Evolutionary conservation across 2,888 invertebrate species (phyloP).

Genomic region (Pecten maximus): DNA sequence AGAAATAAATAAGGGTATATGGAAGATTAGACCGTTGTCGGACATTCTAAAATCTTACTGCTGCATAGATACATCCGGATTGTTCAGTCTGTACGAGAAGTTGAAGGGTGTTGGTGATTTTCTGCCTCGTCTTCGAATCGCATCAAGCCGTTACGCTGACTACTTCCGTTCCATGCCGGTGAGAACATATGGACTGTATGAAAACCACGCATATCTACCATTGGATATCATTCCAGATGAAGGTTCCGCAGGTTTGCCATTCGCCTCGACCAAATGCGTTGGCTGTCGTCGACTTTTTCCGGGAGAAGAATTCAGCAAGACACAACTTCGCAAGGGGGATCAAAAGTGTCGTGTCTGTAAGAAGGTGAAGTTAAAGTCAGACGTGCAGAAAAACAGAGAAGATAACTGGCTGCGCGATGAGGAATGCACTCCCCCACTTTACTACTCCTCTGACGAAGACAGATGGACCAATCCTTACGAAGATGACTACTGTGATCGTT

Average conservation of each 20-base stretch:
- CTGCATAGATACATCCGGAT: not conserved
- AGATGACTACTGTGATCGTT: no score
- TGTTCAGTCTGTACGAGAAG: not conserved
- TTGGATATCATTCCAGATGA: not conserved
- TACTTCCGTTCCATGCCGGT: not conserved
- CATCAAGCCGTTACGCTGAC: not conserved
- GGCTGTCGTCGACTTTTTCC: not conserved
- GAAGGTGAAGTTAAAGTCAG: not conserved
- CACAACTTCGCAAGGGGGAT: not conserved
- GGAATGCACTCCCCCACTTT: not conserved
- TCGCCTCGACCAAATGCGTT: not conserved
- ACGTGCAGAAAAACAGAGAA: not conserved
- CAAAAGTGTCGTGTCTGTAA: not conserved
- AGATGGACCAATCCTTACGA: not conserved
- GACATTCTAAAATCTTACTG: not conserved
- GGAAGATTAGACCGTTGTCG: not conserved
- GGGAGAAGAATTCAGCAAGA: not conserved
- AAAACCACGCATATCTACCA: not conserved
- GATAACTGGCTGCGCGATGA: not conserved
- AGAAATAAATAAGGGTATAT: not conserved
- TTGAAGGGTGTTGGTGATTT: not conserved
- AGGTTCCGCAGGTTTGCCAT: not conserved
- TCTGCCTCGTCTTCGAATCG: not conserved
- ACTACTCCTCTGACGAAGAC: not conserved
- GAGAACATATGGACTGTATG: not conserved